These are phyloP conservation scores for Noturus placidus DNA, from an alignment of 2,113 vertebrate species.

Conservation along the genomic window DNA sequence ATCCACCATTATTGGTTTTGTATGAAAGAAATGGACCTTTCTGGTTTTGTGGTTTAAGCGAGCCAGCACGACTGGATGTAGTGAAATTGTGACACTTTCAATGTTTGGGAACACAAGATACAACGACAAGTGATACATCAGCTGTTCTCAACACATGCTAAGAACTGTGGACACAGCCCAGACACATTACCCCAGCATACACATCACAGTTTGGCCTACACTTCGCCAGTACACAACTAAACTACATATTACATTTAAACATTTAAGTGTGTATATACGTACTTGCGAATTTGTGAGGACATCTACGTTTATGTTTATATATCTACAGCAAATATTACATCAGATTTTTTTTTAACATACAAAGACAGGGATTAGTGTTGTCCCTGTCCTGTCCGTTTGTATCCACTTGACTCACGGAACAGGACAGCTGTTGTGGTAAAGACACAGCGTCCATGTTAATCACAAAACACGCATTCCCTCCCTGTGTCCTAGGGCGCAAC, in stretches of 20 bases:
- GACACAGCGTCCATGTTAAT: slow-evolving; percentile 57
- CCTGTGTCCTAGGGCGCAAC: slow-evolving; percentile 47
- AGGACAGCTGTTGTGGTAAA: slow-evolving; percentile 48
- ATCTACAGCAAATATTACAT: not conserved
- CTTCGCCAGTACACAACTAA: not conserved
- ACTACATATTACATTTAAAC: not conserved
- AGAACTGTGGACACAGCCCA: slow-evolving; percentile 25
- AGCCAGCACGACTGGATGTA: not conserved
- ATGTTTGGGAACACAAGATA: slow-evolving; percentile 57
- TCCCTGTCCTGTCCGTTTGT: slow-evolving; percentile 27
- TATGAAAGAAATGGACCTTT: not conserved
- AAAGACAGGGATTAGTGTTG: not conserved
- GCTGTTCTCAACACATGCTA: slow-evolving; percentile 68
- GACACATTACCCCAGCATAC: slow-evolving; percentile 14
- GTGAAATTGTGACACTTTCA: slow-evolving; percentile 11
- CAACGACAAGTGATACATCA: slow-evolving; percentile 66
- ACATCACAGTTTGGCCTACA: not conserved
- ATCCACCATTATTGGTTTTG: not conserved
- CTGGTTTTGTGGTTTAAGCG: not conserved
- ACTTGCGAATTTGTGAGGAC: not conserved
- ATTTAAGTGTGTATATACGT: not conserved
- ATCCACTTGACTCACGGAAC: not conserved
- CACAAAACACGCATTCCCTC: slow-evolving; percentile 53
- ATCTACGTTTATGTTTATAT: not conserved
- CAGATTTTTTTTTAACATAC: not conserved